phyloP scores from a whole-genome alignment of 2,797 vertebrate genomes.

The Synanceia verrucosa region DNA sequence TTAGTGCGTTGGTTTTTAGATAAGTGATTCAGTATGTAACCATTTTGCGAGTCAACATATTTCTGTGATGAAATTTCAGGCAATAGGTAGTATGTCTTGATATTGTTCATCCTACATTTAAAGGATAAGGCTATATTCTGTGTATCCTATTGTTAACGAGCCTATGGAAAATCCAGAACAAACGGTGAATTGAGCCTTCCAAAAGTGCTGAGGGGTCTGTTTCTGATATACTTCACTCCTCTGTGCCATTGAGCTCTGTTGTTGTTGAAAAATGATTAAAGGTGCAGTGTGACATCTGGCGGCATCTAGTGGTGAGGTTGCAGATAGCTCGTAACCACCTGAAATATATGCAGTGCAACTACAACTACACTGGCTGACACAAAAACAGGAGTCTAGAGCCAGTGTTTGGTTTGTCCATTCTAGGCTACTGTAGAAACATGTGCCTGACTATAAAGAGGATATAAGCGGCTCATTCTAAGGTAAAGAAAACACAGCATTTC shows the following conservation, averaged over 20 bases:
- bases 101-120: background rate
- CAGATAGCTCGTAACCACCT: background rate
- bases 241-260: background rate
- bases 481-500: too few relatives aligned
- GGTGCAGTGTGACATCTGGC: background rate
- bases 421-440: too few relatives aligned
- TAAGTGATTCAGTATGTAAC: background rate
- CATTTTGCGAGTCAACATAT: background rate
- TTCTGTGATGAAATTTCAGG: background rate
- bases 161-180: background rate
- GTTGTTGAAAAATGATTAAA: background rate
- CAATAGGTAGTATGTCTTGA: background rate
- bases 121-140: background rate
- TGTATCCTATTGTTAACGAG: background rate
- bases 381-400: too few relatives aligned
- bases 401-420: too few relatives aligned
- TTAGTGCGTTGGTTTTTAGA: background rate
- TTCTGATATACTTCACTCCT: background rate
- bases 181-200: background rate
- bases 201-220: background rate
- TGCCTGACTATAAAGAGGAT: too few relatives aligned
- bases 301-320: background rate
- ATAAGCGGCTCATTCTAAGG: too few relatives aligned
- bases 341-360: too few relatives aligned
- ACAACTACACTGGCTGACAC: too few relatives aligned